These are phyloP conservation scores for Acholoe squamosa DNA, from an alignment of 2,888 invertebrate species.

Conservation along the genomic window DNA sequence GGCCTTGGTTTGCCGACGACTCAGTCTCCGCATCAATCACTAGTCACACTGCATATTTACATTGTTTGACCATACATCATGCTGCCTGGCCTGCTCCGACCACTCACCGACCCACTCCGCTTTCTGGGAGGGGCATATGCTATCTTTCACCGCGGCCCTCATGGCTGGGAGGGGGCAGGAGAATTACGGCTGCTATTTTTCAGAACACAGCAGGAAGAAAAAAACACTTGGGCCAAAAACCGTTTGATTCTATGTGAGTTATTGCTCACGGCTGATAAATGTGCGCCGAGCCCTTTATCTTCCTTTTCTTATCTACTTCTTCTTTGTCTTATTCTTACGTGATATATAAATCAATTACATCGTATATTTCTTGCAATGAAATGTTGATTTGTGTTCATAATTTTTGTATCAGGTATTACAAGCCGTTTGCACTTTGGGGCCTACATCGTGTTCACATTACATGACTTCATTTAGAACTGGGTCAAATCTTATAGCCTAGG, in stretches of 20 bases:
- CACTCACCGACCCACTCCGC: slow-evolving; percentile 32
- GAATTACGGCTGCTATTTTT: slow-evolving; percentile 35
- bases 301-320: background rate
- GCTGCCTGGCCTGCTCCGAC: background rate
- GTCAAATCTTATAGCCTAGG: background rate
- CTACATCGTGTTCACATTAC: background rate
- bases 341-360: no score
- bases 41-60: slow-evolving; percentile 59
- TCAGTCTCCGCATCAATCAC: background rate
- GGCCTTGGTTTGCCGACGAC: background rate
- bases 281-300: background rate
- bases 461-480: background rate
- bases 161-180: background rate
- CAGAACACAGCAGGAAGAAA: background rate
- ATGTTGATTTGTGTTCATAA: background rate
- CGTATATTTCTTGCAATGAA: no score
- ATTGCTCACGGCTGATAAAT: background rate
- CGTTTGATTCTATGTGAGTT: background rate
- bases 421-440: background rate
- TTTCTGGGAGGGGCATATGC: slow-evolving; percentile 51
- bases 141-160: slow-evolving; percentile 6
- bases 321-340: background rate
- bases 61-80: slow-evolving; percentile 60
- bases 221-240: background rate
- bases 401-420: background rate